Conservation (phyloP, 1,140 invertebrate genomes). For the Liolophura sinensis region DNA sequence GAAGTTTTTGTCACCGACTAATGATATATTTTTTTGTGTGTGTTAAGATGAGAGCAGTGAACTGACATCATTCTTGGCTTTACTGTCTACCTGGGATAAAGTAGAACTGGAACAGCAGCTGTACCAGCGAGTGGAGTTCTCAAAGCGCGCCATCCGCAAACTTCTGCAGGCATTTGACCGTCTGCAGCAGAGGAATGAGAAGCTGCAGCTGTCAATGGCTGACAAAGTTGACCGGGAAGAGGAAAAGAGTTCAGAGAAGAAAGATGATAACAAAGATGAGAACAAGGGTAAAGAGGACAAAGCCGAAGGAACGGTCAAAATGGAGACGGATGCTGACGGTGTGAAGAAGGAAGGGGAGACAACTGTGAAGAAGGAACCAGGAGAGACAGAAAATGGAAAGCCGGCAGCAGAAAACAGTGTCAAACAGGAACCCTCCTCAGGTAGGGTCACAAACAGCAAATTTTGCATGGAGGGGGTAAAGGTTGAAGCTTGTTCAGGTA, state of each 20-base stretch:
- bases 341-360: slow-evolving; percentile 7
- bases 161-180: slow-evolving; percentile 95
- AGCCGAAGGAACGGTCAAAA: slow-evolving; percentile 29
- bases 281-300: slow-evolving; percentile 4
- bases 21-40: neutral
- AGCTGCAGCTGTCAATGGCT: slow-evolving; percentile 72
- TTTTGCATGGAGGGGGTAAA: no score
- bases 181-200: slow-evolving; percentile 54
- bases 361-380: slow-evolving; percentile 6
- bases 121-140: slow-evolving; percentile 80
- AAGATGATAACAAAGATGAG: slow-evolving; percentile 4
- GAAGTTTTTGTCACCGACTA: no score
- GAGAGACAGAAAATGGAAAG: slow-evolving; percentile 15
- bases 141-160: slow-evolving; percentile 85
- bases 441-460: no score
- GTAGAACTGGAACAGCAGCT: slow-evolving; percentile 95
- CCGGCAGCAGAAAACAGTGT: slow-evolving; percentile 6
- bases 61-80: slow-evolving; percentile 93
- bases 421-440: no score
- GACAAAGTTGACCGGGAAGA: slow-evolving; percentile 51
- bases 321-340: slow-evolving; percentile 7
- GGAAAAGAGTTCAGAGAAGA: slow-evolving; percentile 10
- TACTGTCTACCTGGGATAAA: slow-evolving; percentile 97
- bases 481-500: no score
- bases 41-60: slow-evolving; percentile 91